Evolutionary conservation across 2,888 invertebrate species (phyloP), one percentile per base, ranked within the genome.

Genomic region (Drosophila parthenogenetica): DNA sequence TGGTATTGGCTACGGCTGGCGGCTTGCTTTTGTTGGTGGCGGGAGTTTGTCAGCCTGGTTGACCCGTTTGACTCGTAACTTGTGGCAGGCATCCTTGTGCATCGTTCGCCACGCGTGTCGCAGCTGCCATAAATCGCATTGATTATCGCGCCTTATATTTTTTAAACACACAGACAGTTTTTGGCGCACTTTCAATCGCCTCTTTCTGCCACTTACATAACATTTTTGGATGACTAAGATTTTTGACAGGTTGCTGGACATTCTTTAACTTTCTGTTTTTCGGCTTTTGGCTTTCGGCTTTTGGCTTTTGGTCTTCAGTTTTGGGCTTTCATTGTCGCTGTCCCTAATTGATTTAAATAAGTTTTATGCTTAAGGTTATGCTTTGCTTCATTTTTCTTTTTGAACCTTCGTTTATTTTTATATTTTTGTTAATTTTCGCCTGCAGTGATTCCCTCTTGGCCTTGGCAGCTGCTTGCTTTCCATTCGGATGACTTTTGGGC

Each of bases 111-210:
- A 83, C 89, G 89, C 87, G 82, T 73, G 71, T 72, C 51, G 68
- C 64, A 49, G 87, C 63, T 53, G 45, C 83, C 75, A 87, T 83
- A 87, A 83, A 83, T 83, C 65, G 85, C 59, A 64, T 87, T 83
- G 83, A 87, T 88, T 88, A 83, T 89, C 87, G 75, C 71, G 39
- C 64, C 64, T 51, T 53, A 48, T 45, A 29, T 29, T 29, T 29
- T 29, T 29, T 29, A 29, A 29, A 29, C 5, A 29, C 43, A 50
- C 35, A 46, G 68, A 65, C 49, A 43, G 39, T 40, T 51, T 69
- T 55, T 42, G 39, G 39, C 58, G 64, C 71, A 71, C 60, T 69
- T 68, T 60, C 60, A 70, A 77, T 77, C 49, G 73, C 64, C 62
- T 71, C 70, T 66, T 64, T 55, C 29, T 25, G 37, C 46, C 40